Base-by-base conservation (phyloP, 2,113 vertebrate genomes). In the Microcebus ravelobensis region DNA sequence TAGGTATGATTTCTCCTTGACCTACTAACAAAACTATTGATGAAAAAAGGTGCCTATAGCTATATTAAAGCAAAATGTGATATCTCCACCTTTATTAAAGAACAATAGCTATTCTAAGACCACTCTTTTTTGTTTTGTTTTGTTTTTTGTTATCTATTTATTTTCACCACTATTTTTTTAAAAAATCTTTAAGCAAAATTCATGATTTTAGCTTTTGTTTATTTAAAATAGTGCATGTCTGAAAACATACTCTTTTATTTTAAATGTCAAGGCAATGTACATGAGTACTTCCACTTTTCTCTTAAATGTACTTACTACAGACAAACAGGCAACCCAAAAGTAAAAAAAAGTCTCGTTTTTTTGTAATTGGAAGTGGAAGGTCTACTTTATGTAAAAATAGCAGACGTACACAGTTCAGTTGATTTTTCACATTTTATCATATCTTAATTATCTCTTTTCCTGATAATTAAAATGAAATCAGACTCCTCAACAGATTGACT, bases 1-100 rank as follows among this genome's bases (percentile, higher is more conserved):
- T 91, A 71, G n/a, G 15, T 83, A 76, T n/a, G 59, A 95, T 90
- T 97, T 96, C 74, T 93, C 91, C 94, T 95, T 96, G 86, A 95
- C 91, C 81, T 80, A 93, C 57, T 91, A 90, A 57, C 70, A 91
- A 93, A 96, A 65, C 5, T 80, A 14, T 23, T 45, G 36, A 94
- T 88, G 42, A 61, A 74, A 83, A 80, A 76, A 3, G 39, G 29
- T 79, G 48, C 48, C 21, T 2, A 0, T 21, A 87, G 36, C 5
- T 94, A 18, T 48, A 29, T 39, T 87, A 87, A 87, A 94, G 42
- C 15, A 86, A 96, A 81, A 83, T 36, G 8, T 9, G 25, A 8
- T 63, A 52, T 27, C 5, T 80, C 27, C 0, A 74, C 3, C 0
- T 39, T 73, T 91, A 63, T 21, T 34, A 12, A 70, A 65, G 12